phyloP scores from a whole-genome alignment of 2,797 vertebrate species.

The Tragelaphus eurycerus region DNA sequence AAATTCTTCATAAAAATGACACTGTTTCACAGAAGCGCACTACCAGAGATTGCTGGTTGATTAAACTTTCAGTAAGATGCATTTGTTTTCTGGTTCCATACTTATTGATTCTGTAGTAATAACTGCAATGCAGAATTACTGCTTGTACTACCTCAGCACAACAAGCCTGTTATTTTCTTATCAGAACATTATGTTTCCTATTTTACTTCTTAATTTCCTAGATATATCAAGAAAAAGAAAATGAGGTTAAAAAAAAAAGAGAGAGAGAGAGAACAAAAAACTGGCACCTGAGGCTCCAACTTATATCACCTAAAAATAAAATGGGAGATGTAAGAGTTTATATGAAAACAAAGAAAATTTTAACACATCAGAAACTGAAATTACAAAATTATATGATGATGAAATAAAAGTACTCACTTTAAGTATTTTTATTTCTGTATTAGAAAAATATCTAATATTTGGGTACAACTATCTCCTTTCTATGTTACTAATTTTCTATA shows the following conservation, averaged over 20 bases:
- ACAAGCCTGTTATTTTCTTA: background rate
- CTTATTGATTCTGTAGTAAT: slow-evolving; percentile 52
- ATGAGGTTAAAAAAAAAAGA: background rate
- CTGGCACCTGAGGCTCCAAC: background rate
- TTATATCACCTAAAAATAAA: background rate
- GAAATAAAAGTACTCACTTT: background rate
- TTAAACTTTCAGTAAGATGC: slow-evolving; percentile 30
- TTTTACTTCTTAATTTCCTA: slow-evolving; percentile 51
- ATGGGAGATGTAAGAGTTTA: background rate
- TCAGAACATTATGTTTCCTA: slow-evolving; percentile 27
- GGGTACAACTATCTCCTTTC: background rate
- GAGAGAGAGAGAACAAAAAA: background rate
- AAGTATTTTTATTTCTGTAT: background rate
- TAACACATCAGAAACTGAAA: slow-evolving; percentile 28
- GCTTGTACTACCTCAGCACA: background rate
- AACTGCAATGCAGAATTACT: background rate
- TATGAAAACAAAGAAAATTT: background rate
- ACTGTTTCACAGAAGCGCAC: slow-evolving; percentile 30
- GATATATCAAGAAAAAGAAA: slow-evolving; percentile 13
- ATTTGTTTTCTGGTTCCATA: slow-evolving; percentile 56
- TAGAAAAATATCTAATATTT: background rate
- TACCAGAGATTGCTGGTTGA: background rate
- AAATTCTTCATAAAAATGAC: slow-evolving; percentile 51
- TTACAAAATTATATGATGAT: background rate
- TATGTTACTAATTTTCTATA: background rate